Percentiles rank a stretch among this genome's conserved stretches.
phyloP scores from a whole-genome alignment of 2,113 vertebrate species.

The Cettia cetti region DNA sequence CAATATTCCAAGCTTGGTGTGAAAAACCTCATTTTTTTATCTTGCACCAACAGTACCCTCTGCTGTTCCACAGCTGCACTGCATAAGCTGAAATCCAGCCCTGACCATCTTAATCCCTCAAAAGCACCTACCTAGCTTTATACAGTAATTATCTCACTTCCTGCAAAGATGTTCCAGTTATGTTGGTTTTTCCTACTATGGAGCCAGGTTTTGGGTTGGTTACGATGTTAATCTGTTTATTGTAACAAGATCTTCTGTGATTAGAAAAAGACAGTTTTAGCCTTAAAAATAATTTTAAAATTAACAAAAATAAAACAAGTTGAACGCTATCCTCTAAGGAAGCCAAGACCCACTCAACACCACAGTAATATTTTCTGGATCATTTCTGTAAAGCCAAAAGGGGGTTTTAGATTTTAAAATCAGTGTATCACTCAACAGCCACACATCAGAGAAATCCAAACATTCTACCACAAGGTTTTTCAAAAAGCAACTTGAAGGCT shows the following conservation, averaged over 20 bases:
- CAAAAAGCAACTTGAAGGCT: neutral
- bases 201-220: neutral
- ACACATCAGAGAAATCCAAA: neutral
- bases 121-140: neutral
- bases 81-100: neutral
- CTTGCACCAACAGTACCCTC: constrained; percentile 58
- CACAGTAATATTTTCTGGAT: neutral
- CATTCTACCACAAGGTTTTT: neutral
- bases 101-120: neutral
- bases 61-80: constrained; percentile 14
- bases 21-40: neutral
- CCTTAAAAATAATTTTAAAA: neutral
- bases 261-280: neutral
- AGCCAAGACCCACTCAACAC: neutral
- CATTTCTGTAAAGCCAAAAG: neutral
- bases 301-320: neutral
- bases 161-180: neutral
- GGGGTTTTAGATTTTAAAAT: neutral
- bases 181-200: neutral
- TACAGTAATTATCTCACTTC: neutral
- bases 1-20: neutral
- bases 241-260: neutral
- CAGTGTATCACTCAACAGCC: neutral
- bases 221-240: neutral
- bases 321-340: neutral